Base-by-base conservation (phyloP, 2,888 invertebrate genomes). In the Acanthococcus lagerstroemiae region DNA sequence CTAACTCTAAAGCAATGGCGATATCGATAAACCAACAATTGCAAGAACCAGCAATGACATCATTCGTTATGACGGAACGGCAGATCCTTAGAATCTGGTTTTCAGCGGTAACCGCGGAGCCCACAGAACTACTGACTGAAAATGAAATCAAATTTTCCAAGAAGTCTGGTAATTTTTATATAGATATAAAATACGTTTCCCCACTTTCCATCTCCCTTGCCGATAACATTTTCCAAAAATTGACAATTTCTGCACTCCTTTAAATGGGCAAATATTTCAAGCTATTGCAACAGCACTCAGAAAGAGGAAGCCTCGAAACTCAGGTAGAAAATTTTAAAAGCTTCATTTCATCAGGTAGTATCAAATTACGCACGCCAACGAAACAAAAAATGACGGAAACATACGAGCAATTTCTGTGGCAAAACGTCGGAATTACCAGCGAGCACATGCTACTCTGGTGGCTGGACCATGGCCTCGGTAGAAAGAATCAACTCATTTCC, bases 381-480 rank as follows among this genome's bases (percentile, higher is more conserved):
- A 80, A 82, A 46, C 79, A 80, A 57, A 85, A 83, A 76, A 83
- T 85, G 12, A 78, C 83, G 6, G 82, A 84, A 71, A 86, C 85
- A 73, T 87, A 87, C 73, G 85, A 86, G 72, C 84, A 85, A 73
- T 82, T 85, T 65, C 77, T 89, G 26, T 91, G 90, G 90, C 85
- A 86, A 0, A 85, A 88, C 73, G 86, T 89, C 1, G 90, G 90
- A 1, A 84, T 85, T 68, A 86, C 84, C 72, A 78, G 89, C 57
- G 89, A 90, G 73, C 90, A 91, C 72, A 83, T 89, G 21, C 81
- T 90, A 22, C 78, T 91, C 0, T 91, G 90, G 91, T 90, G 90
- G 89, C 85, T 86, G 1, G 79, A 84, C 12, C 84, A 84, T 69
- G 86, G 69, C 17, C 68, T 72, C 7, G 72, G 72, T 0, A 65